Conservation (phyloP, 2,113 vertebrate genomes). For the Panthera uncia region DNA sequence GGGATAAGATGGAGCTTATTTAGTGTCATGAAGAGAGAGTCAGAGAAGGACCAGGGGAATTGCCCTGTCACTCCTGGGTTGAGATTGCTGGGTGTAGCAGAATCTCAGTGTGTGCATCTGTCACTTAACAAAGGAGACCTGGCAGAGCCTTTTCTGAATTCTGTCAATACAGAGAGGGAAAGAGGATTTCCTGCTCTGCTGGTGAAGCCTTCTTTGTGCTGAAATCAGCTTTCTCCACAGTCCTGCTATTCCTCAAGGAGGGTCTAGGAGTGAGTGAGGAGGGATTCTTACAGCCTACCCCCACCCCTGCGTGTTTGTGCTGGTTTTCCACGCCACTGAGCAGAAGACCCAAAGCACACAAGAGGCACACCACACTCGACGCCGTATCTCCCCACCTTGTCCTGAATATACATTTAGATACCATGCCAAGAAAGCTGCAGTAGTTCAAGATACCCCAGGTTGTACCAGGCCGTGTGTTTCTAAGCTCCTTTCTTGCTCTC, state of each 20-base stretch:
- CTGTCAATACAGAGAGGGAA: neutral
- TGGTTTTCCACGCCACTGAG: neutral
- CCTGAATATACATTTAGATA: neutral
- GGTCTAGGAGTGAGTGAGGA: neutral
- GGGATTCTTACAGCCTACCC: neutral
- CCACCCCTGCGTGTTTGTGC: neutral
- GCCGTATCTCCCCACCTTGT: fast-evolving
- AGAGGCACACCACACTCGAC: neutral
- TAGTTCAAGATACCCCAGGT: neutral
- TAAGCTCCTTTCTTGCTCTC: neutral
- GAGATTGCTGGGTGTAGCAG: neutral
- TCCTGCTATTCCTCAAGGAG: neutral
- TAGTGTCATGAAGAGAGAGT: neutral
- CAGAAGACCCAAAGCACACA: neutral
- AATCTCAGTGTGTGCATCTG: neutral
- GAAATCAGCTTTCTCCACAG: neutral
- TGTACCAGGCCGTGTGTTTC: neutral
- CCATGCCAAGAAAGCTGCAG: neutral
- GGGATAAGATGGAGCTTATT: neutral
- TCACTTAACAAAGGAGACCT: neutral
- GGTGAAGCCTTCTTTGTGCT: neutral
- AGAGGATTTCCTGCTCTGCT: neutral
- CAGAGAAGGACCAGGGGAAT: neutral
- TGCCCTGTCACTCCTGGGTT: neutral
- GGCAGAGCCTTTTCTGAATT: slow-evolving; percentile 19